phyloP scores from a whole-genome alignment of 1,140 invertebrate species.

The Drosophila littoralis region DNA sequence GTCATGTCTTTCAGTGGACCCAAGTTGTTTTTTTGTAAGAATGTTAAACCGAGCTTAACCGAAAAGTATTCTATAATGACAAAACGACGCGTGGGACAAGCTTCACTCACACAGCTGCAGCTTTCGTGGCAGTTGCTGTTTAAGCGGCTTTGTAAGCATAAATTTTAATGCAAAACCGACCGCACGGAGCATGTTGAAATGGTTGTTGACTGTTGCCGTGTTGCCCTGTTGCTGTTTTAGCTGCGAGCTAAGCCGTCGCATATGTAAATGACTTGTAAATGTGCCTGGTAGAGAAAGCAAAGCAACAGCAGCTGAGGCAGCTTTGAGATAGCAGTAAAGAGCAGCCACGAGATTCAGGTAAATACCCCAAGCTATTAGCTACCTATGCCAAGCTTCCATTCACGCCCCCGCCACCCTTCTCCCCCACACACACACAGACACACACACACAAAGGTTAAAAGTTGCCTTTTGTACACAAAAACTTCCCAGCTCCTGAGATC shows the following conservation, averaged over 20 bases:
- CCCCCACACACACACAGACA: background rate
- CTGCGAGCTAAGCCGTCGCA: constrained; percentile 21
- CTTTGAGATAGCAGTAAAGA: constrained; percentile 15
- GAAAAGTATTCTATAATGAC: constrained; percentile 17
- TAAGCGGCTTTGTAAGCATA: constrained; percentile 50
- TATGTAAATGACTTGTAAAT: constrained; percentile 53
- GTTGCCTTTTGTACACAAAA: constrained; percentile 22
- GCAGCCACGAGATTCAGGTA: constrained; percentile 29
- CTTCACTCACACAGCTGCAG: constrained; percentile 17
- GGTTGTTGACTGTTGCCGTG: constrained; percentile 20
- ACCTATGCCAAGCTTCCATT: constrained; percentile 2
- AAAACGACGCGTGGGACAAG: constrained; percentile 5
- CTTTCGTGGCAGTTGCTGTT: constrained; percentile 35
- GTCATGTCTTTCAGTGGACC: background rate
- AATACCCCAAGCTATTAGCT: constrained; percentile 50
- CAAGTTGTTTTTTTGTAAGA: background rate
- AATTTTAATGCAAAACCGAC: constrained; percentile 41
- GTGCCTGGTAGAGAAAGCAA: constrained; percentile 3
- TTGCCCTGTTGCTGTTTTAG: constrained; percentile 12
- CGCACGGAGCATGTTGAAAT: constrained; percentile 21
- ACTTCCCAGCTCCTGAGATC: constrained; percentile 19
- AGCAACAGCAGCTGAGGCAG: constrained; percentile 23
- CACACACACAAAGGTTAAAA: constrained; percentile 31
- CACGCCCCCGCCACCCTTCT: background rate
- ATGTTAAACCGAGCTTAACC: constrained; percentile 1